These are phyloP conservation scores for Ricordea florida DNA, from an alignment of 92 coral and sea anemone species.

Conservation along the genomic window DNA sequence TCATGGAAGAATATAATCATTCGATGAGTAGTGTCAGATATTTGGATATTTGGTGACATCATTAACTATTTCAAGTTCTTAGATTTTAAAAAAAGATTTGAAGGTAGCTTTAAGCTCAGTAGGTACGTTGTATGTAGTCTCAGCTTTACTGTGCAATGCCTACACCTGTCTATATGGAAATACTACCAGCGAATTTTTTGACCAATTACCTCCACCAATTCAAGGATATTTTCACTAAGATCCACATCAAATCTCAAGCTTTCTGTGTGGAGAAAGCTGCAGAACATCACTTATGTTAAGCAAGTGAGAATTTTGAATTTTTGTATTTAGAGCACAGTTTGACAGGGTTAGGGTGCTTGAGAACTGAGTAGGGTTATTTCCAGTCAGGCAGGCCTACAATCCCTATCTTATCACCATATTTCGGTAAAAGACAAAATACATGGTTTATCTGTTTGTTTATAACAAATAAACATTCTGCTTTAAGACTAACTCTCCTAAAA, in stretches of 20 bases:
- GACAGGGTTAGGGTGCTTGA: no score
- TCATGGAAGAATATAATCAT: constrained; percentile 22
- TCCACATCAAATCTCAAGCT: background rate
- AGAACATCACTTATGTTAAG: no score
- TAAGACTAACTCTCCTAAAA: no score
- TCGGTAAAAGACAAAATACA: no score
- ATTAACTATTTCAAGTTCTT: constrained; percentile 34
- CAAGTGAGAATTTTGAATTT: no score
- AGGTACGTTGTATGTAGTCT: background rate
- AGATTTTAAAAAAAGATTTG: constrained; percentile 25
- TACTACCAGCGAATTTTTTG: background rate
- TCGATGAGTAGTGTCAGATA: constrained; percentile 30
- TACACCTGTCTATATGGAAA: constrained; percentile 3
- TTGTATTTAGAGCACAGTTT: no score
- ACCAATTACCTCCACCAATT: background rate
- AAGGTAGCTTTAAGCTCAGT: constrained; percentile 5
- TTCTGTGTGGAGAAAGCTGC: no score
- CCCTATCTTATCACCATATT: no score
- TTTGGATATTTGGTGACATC: constrained; percentile 40
- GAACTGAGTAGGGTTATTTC: no score
- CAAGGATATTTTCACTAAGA: background rate
- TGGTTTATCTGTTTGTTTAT: no score
- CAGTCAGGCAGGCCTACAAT: no score
- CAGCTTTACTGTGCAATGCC: background rate
- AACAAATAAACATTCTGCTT: no score